These are phyloP conservation scores for Mesoclemmys tuberculata DNA, from an alignment of 2,113 vertebrate species.

Conservation along the genomic window DNA sequence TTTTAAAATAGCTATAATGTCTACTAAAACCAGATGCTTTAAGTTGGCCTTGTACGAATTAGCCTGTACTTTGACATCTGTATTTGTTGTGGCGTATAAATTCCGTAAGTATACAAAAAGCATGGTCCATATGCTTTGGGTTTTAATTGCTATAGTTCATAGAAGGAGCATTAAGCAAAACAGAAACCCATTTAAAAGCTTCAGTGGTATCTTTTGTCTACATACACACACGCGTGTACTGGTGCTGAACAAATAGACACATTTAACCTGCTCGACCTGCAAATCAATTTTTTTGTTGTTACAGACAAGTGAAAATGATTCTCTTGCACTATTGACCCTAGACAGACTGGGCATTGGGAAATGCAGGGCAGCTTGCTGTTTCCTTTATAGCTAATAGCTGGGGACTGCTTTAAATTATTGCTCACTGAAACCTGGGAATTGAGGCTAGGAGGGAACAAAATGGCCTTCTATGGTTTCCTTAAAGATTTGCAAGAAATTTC, in stretches of 20 bases:
- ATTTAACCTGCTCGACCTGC: background rate
- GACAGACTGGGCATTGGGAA: background rate
- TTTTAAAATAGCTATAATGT: background rate
- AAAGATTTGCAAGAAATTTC: background rate
- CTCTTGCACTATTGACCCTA: conserved; percentile 39
- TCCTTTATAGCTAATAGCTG: conserved; percentile 25
- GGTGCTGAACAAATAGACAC: conserved; percentile 29
- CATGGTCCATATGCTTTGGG: background rate
- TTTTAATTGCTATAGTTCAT: conserved; percentile 12
- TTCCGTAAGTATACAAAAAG: background rate
- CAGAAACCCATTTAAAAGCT: conserved; percentile 39
- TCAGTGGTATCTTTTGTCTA: background rate
- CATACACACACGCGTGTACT: background rate
- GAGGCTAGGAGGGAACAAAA: conserved; percentile 20
- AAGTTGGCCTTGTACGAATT: background rate
- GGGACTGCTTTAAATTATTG: conserved; percentile 62
- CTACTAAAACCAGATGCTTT: background rate
- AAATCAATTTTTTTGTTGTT: conserved; percentile 55
- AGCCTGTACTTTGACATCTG: background rate
- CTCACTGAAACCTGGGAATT: conserved; percentile 44
- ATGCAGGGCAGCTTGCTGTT: background rate
- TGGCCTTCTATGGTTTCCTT: conserved; percentile 16
- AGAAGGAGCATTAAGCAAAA: background rate
- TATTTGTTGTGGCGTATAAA: background rate
- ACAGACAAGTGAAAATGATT: conserved; percentile 15